Evolutionary conservation across 2,888 invertebrate species (phyloP).

Genomic region (Xanthia icteritia): DNA sequence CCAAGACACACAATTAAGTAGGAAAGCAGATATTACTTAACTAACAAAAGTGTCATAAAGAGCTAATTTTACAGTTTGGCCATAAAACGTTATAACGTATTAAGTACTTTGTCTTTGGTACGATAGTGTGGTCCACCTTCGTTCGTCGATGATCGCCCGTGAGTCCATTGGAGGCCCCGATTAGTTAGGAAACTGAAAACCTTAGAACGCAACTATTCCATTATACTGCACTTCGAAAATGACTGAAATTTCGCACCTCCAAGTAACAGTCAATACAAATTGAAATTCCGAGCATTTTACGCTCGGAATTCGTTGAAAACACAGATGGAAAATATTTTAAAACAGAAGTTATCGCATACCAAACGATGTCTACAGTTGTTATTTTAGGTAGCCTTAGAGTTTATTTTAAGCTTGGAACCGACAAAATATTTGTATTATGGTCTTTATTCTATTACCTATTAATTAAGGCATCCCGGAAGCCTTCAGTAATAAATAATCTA

Average conservation of each 20-base stretch:
- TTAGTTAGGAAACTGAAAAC: neutral
- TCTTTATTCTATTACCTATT: neutral
- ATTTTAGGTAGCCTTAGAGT: neutral
- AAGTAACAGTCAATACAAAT: neutral
- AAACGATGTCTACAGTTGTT: neutral
- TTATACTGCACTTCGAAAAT: constrained; percentile 7
- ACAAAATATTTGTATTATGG: neutral
- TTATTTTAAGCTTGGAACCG: neutral
- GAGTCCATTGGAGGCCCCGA: neutral
- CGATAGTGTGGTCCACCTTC: neutral
- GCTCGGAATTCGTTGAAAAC: neutral
- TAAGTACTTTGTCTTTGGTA: neutral
- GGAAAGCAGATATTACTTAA: neutral
- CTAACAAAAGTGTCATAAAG: neutral
- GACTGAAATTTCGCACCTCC: neutral
- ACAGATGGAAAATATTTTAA: constrained; percentile 9
- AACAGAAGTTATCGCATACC: neutral
- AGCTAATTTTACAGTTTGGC: neutral
- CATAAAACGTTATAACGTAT: neutral
- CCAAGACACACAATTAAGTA: constrained; percentile 30
- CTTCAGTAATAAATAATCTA: neutral
- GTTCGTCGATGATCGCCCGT: neutral
- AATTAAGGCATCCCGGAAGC: neutral
- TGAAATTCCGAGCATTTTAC: neutral
- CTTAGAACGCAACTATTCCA: neutral